phyloP scores from a whole-genome alignment of 1,140 invertebrate species.

The Lanistes nyassanus region DNA sequence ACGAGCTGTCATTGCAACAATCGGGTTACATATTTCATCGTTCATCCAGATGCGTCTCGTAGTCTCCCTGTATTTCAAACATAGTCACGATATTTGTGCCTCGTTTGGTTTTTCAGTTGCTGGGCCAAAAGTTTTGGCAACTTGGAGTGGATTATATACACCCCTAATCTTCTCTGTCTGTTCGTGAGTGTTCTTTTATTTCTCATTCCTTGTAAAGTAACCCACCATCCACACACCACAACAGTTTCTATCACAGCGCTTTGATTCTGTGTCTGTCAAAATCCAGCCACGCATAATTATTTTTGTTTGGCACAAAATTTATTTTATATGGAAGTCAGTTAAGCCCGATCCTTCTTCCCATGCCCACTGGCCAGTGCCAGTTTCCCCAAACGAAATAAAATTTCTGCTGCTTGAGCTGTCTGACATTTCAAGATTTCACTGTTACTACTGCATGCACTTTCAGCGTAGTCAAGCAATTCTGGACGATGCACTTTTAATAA shows the following conservation, averaged over 20 bases:
- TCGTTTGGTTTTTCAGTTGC: slow-evolving; percentile 54
- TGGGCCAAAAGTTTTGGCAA: slow-evolving; percentile 66
- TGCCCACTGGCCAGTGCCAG: no score
- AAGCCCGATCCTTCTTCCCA: no score
- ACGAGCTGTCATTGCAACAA: no score
- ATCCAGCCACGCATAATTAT: background rate
- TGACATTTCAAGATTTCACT: no score
- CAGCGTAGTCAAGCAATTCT: no score
- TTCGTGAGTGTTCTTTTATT: slow-evolving; percentile 60
- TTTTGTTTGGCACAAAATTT: background rate
- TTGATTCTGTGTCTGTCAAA: background rate
- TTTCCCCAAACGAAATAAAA: no score
- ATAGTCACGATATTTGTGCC: background rate
- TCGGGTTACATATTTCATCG: no score
- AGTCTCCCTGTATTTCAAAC: background rate
- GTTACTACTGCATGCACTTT: no score
- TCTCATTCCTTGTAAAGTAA: background rate
- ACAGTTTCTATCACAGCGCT: slow-evolving; percentile 1
- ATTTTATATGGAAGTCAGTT: no score
- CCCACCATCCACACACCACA: background rate
- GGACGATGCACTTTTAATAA: no score
- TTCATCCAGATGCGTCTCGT: no score
- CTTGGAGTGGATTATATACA: slow-evolving; percentile 69
- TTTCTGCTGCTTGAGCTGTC: no score
- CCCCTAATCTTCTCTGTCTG: slow-evolving; percentile 68